phyloP scores from a whole-genome alignment of 1,140 invertebrate genomes.

The Penaeus indicus region DNA sequence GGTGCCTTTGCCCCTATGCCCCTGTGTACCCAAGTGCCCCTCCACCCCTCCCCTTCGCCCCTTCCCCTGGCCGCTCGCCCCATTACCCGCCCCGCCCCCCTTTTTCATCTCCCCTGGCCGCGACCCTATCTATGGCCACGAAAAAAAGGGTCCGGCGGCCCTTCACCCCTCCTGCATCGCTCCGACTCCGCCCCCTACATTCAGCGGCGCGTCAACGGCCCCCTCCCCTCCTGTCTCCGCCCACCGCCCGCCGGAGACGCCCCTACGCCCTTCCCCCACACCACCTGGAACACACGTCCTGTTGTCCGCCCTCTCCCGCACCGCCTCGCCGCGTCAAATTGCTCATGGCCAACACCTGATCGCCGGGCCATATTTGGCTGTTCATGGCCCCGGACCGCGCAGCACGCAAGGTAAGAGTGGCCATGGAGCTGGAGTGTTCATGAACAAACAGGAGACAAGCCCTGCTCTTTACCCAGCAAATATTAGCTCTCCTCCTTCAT shows the following conservation, averaged over 20 bases:
- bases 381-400: not conserved
- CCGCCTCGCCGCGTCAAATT: not conserved
- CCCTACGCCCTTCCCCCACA: not conserved
- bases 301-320: not conserved
- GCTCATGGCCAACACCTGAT: not conserved
- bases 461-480: slow-evolving; percentile 50
- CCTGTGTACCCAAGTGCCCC: too few relatives aligned
- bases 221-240: slow-evolving; percentile 21
- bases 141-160: too few relatives aligned
- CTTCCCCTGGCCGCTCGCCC: too few relatives aligned
- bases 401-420: not conserved
- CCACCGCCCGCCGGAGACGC: not conserved
- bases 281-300: not conserved
- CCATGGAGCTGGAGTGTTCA: not conserved
- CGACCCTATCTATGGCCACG: too few relatives aligned
- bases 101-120: too few relatives aligned
- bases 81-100: too few relatives aligned
- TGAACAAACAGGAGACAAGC: slow-evolving; percentile 31
- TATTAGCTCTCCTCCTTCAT: slow-evolving; percentile 38
- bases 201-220: too few relatives aligned
- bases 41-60: too few relatives aligned
- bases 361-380: not conserved
- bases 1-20: too few relatives aligned
- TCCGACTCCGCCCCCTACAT: too few relatives aligned
- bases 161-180: too few relatives aligned